phyloP scores from a whole-genome alignment of 2,888 invertebrate genomes.

The Entomobrya multifasciata region DNA sequence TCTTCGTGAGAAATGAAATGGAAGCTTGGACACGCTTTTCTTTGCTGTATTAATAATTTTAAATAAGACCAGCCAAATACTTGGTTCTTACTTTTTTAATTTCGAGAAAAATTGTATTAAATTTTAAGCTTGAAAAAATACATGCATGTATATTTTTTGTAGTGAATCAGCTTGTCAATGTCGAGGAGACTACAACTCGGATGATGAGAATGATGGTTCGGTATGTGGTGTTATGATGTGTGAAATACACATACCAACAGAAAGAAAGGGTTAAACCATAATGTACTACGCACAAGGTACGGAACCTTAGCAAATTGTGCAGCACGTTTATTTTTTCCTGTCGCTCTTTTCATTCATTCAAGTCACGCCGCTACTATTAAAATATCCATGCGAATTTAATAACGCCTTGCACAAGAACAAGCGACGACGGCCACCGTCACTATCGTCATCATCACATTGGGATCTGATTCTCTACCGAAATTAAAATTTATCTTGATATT shows the following conservation, averaged over 20 bases:
- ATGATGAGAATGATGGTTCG: conserved; percentile 6
- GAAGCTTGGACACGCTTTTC: too few species aligned
- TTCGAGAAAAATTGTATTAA: too few species aligned
- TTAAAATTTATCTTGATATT: conserved; percentile 65
- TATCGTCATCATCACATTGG: conserved; percentile 48
- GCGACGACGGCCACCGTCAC: background rate
- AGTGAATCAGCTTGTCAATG: background rate
- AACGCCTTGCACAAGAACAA: conserved; percentile 33
- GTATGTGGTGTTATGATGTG: too few species aligned
- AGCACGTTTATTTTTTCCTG: conserved; percentile 34
- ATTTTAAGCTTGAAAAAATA: too few species aligned
- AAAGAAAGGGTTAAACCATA: too few species aligned
- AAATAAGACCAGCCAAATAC: too few species aligned
- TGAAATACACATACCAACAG: too few species aligned
- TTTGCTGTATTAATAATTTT: too few species aligned
- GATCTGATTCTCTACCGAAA: conserved; percentile 58
- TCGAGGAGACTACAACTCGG: background rate
- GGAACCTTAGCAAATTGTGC: background rate
- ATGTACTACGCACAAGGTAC: too few species aligned
- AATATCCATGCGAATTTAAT: conserved; percentile 65
- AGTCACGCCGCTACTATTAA: conserved; percentile 70
- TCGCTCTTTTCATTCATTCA: conserved; percentile 61
- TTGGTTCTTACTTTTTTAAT: too few species aligned
- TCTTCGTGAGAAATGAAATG: too few species aligned
- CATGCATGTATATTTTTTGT: background rate